Evolutionary conservation across 2,797 vertebrate genomes (phyloP), one percentile per base, ranked within the genome.

Genomic region (Syngnathus acus): DNA sequence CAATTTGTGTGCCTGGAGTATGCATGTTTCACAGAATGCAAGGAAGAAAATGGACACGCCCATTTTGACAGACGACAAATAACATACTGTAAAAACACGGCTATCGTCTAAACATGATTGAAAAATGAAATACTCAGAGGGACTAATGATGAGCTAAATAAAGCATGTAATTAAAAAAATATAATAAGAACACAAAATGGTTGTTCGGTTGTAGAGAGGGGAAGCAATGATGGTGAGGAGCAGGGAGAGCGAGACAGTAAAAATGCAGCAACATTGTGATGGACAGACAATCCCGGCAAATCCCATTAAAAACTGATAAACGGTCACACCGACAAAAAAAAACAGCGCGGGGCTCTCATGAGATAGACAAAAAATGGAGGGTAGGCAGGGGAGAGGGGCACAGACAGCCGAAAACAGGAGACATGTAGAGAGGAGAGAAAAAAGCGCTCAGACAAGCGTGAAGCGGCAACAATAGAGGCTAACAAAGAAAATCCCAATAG

Each of bases 401-500:
- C 47, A 76, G 55, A 72, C 43, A 59, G 60, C 62, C 62, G 59
- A 10, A 66, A 68, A 58, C 70, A 62, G 64, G 68, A 70, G 62
- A 66, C 54, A 62, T 77, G 77, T 72, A 21, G 62, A 43, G 67
- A 13, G 55, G 71, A 72, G 74, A 80, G 67, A 65, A 67, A 78
- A 68, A 80, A 72, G 85, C 78, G 82, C 82, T 89, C 88, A 79
- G 83, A 92, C 91, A 90, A 90, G 87, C 87, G 64, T 91, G 88
- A 91, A 93, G 92, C 90, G 86, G 85, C 89, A 93, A 94, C 88
- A 89, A 93, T 90, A 75, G 77, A 77, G 80, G 59, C 86, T 91
- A 93, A 93, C 91, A 94, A 94, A 91, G 90, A 86, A 82, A 69
- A 74, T 70, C 83, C 82, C 82, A 78, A 72, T 48, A 68, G 74